Percentiles rank a stretch among this genome's conserved stretches.
These are phyloP conservation scores for Botia kubotai DNA, from an alignment of 2,797 vertebrate species.

Conservation along the genomic window DNA sequence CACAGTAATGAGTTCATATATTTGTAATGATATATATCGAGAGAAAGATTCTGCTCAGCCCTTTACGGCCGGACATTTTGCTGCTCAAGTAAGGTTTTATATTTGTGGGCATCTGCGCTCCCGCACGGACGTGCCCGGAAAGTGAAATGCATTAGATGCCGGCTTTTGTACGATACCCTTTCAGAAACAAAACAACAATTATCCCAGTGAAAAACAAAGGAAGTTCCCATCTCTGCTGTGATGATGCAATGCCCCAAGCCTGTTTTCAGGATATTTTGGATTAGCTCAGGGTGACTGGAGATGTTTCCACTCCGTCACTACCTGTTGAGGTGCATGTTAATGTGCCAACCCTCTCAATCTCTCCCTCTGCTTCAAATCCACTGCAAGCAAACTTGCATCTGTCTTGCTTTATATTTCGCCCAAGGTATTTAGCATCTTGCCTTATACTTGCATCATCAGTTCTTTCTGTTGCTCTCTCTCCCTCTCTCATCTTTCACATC, in stretches of 20 bases:
- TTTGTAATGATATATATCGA: conserved; percentile 36
- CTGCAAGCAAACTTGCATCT: conserved; percentile 70
- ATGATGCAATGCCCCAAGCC: conserved; percentile 38
- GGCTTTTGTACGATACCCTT: conserved; percentile 14
- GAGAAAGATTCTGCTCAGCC: conserved; percentile 7
- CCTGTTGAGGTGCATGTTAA: conserved; percentile 29
- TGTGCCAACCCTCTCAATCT: conserved; percentile 20
- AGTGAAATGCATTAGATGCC: neutral
- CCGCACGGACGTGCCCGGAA: neutral
- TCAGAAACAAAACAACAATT: conserved; percentile 15
- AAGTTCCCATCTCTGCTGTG: conserved; percentile 26
- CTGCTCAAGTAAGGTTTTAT: conserved; percentile 24
- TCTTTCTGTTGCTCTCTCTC: conserved; percentile 47
- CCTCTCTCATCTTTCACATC: conserved; percentile 59
- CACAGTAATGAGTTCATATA: conserved; percentile 15
- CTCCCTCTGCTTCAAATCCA: conserved; percentile 64
- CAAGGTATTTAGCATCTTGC: conserved; percentile 74
- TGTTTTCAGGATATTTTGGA: conserved; percentile 1
- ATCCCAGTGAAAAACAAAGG: conserved; percentile 25
- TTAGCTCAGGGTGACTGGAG: neutral
- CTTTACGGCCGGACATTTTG: conserved; percentile 10
- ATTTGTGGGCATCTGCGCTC: conserved; percentile 37
- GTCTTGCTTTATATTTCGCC: conserved; percentile 74
- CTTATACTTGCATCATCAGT: conserved; percentile 76
- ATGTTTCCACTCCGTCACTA: conserved; percentile 7